Evolutionary conservation across 1,140 invertebrate species (phyloP).

Genomic region (Monochamus saltuarius): DNA sequence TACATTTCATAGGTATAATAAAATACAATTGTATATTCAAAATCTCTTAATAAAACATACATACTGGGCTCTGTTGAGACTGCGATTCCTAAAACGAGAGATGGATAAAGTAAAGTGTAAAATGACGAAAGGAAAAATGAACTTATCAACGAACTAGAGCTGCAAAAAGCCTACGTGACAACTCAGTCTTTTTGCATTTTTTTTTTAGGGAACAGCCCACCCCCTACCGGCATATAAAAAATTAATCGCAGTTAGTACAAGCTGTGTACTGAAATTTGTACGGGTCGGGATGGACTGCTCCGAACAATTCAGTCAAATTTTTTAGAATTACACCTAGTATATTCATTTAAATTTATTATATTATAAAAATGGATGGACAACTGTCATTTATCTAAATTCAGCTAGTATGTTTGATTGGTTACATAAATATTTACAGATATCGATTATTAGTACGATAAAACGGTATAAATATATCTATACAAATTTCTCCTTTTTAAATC

Average conservation of each 20-base stretch:
- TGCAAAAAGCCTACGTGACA: conserved; percentile 41
- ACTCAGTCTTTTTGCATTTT: conserved; percentile 42
- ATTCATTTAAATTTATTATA: background rate
- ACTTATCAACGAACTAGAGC: conserved; percentile 13
- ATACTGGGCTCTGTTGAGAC: background rate
- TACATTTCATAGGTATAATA: conserved; percentile 43
- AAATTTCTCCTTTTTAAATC: conserved; percentile 4
- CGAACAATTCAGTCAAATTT: too few relatives aligned
- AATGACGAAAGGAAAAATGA: conserved; percentile 4
- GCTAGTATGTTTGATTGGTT: conserved; percentile 12
- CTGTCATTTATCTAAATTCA: conserved; percentile 12
- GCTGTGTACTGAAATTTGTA: too few relatives aligned
- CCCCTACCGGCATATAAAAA: too few relatives aligned
- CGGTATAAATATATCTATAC: conserved; percentile 3
- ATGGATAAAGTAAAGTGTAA: conserved; percentile 11
- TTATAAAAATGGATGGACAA: conserved; percentile 21
- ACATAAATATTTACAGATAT: conserved; percentile 21
- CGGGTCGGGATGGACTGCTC: too few relatives aligned
- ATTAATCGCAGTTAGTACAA: too few relatives aligned
- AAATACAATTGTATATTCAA: conserved; percentile 40
- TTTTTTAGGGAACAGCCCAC: background rate
- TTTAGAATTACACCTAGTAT: too few relatives aligned
- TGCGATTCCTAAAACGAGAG: conserved; percentile 3
- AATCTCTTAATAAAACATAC: conserved; percentile 38
- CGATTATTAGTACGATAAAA: conserved; percentile 2